Conservation (phyloP, 2,888 invertebrate genomes). For the Peribatodes rhomboidaria region DNA sequence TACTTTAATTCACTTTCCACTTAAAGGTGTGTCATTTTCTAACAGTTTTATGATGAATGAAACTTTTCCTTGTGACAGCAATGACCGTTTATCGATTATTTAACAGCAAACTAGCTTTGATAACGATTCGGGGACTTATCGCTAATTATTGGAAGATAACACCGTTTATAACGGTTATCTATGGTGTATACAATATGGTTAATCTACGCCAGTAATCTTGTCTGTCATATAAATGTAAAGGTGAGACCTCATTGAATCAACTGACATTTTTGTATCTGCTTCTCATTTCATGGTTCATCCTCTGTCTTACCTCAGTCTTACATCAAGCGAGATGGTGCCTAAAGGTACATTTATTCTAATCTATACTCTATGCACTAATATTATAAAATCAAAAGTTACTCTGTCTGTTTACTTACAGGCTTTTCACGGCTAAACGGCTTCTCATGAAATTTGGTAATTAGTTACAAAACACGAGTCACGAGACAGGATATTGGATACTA, state of each 20-base stretch:
- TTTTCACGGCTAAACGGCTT: too few species aligned
- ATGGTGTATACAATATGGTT: conserved; percentile 34
- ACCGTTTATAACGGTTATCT: conserved; percentile 69
- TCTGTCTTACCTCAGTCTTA: too few species aligned
- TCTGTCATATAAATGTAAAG: conserved; percentile 24
- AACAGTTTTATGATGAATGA: conserved; percentile 26
- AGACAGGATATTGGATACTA: too few species aligned
- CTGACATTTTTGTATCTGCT: neutral
- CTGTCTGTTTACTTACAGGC: too few species aligned
- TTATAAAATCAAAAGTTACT: too few species aligned
- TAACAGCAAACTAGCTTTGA: conserved; percentile 82
- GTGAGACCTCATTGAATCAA: neutral
- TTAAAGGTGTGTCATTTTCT: conserved; percentile 34
- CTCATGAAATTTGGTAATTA: too few species aligned
- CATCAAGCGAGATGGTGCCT: too few species aligned
- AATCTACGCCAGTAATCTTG: conserved; percentile 50
- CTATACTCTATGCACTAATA: too few species aligned
- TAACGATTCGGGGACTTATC: conserved; percentile 82
- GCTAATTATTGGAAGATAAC: conserved; percentile 84
- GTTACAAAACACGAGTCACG: too few species aligned
- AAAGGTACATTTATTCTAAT: too few species aligned
- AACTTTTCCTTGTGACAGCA: conserved; percentile 49
- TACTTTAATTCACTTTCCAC: conserved; percentile 18
- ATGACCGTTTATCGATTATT: conserved; percentile 85
- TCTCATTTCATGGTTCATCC: too few species aligned